Conservation (phyloP, 2,888 invertebrate genomes). For the Pyrochroa serraticornis region DNA sequence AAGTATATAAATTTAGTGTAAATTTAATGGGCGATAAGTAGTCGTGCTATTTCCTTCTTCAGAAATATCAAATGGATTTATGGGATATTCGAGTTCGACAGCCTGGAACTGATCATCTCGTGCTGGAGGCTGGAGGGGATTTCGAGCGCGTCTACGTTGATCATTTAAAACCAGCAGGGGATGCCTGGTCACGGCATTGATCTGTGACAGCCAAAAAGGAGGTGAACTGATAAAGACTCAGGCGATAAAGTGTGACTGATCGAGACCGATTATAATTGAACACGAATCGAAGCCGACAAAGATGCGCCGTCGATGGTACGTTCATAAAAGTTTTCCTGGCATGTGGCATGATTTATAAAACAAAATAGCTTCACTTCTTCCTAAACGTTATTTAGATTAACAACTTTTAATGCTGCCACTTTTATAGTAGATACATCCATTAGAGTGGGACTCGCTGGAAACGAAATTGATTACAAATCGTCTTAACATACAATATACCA, state of each 20-base stretch:
- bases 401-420: too few relatives aligned
- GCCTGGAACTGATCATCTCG: slow-evolving; percentile 50
- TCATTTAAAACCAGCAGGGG: slow-evolving; percentile 49
- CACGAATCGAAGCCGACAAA: slow-evolving; percentile 8
- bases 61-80: slow-evolving; percentile 52
- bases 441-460: too few relatives aligned
- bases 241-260: slow-evolving; percentile 25
- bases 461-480: too few relatives aligned
- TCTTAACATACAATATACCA: too few relatives aligned
- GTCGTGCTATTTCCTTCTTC: slow-evolving; percentile 50
- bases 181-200: slow-evolving; percentile 50
- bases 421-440: too few relatives aligned
- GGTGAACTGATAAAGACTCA: slow-evolving; percentile 20
- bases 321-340: too few relatives aligned
- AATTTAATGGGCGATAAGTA: slow-evolving; percentile 52
- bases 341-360: too few relatives aligned
- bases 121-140: slow-evolving; percentile 39
- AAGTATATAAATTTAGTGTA: slow-evolving; percentile 34
- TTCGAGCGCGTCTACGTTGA: slow-evolving; percentile 45
- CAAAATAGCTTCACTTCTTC: too few relatives aligned
- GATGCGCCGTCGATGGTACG: not conserved
- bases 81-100: slow-evolving; percentile 49
- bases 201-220: slow-evolving; percentile 36
- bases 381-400: too few relatives aligned
- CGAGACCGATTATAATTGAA: slow-evolving; percentile 12